phyloP scores from a whole-genome alignment of 2,888 invertebrate species.

The Stenodera caucasica region DNA sequence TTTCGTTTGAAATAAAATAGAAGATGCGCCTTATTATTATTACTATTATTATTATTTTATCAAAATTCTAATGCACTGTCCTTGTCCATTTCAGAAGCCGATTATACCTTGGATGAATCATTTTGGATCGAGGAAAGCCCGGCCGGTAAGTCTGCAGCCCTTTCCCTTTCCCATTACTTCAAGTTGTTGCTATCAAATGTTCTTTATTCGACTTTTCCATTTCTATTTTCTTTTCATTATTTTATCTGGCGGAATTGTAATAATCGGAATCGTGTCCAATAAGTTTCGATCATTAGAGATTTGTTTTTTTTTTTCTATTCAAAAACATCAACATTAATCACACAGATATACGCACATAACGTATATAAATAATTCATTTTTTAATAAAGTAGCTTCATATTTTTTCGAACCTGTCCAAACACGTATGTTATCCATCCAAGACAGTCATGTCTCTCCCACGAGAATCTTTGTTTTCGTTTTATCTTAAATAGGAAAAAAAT shows the following conservation, averaged over 20 bases:
- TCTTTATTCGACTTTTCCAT: neutral
- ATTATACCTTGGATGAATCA: conserved; percentile 90
- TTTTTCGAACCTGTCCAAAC: neutral
- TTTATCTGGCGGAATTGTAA: no score
- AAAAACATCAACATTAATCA: no score
- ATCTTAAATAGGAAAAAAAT: neutral
- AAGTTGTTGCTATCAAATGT: neutral
- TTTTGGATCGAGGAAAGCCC: conserved; percentile 93
- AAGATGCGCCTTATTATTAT: no score
- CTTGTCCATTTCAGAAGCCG: conserved; percentile 71
- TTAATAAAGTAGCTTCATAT: neutral
- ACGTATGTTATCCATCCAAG: neutral
- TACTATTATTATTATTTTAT: no score
- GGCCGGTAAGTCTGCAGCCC: conserved; percentile 68
- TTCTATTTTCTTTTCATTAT: no score
- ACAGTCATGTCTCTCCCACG: neutral
- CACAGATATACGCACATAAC: neutral
- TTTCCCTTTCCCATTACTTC: neutral
- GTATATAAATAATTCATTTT: neutral
- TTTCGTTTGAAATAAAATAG: no score
- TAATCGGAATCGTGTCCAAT: no score
- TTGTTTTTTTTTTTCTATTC: neutral
- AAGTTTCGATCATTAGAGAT: no score
- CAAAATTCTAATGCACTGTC: conserved; percentile 26
- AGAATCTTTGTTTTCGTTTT: neutral